Base-by-base conservation (phyloP, 1,140 invertebrate genomes). In the Hyles euphorbiae region DNA sequence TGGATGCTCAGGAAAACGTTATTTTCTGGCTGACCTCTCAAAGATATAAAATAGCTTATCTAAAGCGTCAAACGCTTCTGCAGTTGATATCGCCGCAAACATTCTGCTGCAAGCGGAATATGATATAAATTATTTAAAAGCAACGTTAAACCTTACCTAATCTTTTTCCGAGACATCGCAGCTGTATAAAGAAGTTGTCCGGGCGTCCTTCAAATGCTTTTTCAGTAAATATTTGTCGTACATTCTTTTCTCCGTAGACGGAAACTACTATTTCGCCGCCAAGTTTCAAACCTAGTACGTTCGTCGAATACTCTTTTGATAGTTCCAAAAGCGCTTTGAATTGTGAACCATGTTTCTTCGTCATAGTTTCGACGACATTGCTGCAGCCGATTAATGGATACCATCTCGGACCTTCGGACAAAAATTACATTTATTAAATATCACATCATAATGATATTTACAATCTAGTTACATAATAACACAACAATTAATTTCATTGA, bases 131-230 rank as follows among this genome's bases (percentile, higher is more conserved):
- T 40, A 40, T 40, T 5, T 5, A 40, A 40, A 40, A 40, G 8
- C 8, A 40, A 40, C 8, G 36, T 40, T 40, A 40, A 40, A 50
- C 6, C 60, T 55, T 52, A 63, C 61, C 61, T 11, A 55, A 33
- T 67, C 87, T 86, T 45, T 91, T 91, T 32, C 94, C 94, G 78
- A 96, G 91, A 45, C 93, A 93, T 48, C 94, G 82, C 6, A 95
- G 76, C 44, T 91, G 88, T 43, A 93, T 87, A 65, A 96, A 95
- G 69, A 94, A 94, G 58, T 91, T 93, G 77, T 94, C 91, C 0
- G 95, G 95, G 57, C 95, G 82, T 0, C 92, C 94, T 63, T 94
- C 92, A 67, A 92, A 96, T 3, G 93, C 93, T 45, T 93, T 92
- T 10, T 90, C 83, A 0, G 82, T 83, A 40, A 95, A 90, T 5